These are phyloP conservation scores for Andrena chrysosceles DNA, from an alignment of 2,888 invertebrate species.

Conservation along the genomic window DNA sequence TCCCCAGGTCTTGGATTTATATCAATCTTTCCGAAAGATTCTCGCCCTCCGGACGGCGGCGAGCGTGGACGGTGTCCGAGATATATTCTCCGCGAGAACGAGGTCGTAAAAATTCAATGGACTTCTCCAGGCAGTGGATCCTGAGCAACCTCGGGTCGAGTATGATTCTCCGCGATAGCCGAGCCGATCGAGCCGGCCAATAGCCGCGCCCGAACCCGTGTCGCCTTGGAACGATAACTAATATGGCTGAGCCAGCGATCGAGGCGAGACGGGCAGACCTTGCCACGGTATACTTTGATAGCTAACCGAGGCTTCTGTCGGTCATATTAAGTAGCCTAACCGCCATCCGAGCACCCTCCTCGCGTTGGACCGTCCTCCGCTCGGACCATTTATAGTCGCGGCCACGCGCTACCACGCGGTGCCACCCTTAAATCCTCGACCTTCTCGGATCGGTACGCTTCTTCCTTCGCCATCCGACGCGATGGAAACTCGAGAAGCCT, in stretches of 20 bases:
- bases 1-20: background rate
- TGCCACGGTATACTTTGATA: slow-evolving; percentile 74
- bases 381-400: slow-evolving; percentile 62
- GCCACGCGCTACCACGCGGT: slow-evolving; percentile 47
- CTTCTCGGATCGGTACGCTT: background rate
- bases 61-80: background rate
- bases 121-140: slow-evolving; percentile 23
- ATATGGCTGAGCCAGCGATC: slow-evolving; percentile 71
- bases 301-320: slow-evolving; percentile 76
- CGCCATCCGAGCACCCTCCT: slow-evolving; percentile 61
- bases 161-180: slow-evolving; percentile 49
- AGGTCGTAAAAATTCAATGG: slow-evolving; percentile 64
- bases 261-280: slow-evolving; percentile 5
- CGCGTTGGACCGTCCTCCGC: slow-evolving; percentile 51
- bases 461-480: background rate
- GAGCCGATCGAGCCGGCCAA: slow-evolving; percentile 16
- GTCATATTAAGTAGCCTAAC: slow-evolving; percentile 80
- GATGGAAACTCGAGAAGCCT: slow-evolving; percentile 52
- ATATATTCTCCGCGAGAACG: slow-evolving; percentile 53
- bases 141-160: slow-evolving; percentile 24
- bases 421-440: slow-evolving; percentile 70
- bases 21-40: slow-evolving; percentile 28
- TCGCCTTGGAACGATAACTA: slow-evolving; percentile 69
- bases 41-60: background rate
- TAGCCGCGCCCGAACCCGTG: slow-evolving; percentile 23